These are phyloP conservation scores for Vidua chalybeata DNA, from an alignment of 2,113 vertebrate genomes.

Conservation along the genomic window DNA sequence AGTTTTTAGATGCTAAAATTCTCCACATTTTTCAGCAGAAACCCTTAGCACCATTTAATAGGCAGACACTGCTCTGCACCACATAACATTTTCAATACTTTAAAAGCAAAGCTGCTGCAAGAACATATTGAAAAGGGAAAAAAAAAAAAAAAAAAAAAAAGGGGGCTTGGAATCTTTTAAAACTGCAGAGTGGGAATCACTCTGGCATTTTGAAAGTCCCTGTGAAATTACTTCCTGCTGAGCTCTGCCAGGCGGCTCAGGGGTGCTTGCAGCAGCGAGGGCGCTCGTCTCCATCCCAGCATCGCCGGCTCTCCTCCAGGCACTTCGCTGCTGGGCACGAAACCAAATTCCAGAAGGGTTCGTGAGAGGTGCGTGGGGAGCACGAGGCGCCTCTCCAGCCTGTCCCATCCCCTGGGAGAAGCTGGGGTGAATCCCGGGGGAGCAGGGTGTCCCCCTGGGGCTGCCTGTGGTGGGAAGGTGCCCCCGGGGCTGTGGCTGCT, in stretches of 20 bases:
- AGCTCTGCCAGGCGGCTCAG: background rate
- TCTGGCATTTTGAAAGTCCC: background rate
- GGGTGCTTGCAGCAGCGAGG: background rate
- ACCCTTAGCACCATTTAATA: background rate
- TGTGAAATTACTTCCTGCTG: background rate
- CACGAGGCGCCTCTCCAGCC: background rate
- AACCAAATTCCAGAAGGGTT: rapidly evolving
- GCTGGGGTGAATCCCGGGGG: background rate
- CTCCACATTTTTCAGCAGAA: background rate
- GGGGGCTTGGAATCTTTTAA: background rate
- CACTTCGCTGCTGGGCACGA: background rate
- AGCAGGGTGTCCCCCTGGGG: background rate
- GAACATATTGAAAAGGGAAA: background rate
- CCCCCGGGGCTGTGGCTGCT: rapidly evolving
- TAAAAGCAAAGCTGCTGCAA: background rate
- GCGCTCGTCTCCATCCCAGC: background rate
- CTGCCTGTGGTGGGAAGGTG: rapidly evolving
- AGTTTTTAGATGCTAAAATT: background rate
- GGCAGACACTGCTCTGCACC: background rate
- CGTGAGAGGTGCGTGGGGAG: background rate
- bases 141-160: background rate
- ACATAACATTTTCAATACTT: background rate
- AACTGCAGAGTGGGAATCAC: background rate
- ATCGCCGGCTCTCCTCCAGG: rapidly evolving
- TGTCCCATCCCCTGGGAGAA: background rate